Conservation (phyloP, 64 coral and sea anemone genomes). For the Actinia equina region DNA sequence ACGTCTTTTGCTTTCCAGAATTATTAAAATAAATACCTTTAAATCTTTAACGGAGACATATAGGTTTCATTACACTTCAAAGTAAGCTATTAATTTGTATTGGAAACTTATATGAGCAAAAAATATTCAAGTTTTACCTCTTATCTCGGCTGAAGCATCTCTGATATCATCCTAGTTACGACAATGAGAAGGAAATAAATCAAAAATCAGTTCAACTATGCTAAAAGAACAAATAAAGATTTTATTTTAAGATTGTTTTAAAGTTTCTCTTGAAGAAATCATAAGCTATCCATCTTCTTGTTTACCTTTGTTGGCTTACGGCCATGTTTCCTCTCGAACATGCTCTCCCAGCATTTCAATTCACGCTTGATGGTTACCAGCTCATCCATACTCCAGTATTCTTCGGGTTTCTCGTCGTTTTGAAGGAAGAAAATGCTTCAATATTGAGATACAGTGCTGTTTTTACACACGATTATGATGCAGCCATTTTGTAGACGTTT, state of each 20-base stretch:
- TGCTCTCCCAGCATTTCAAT: slow-evolving; percentile 93
- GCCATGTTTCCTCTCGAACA: slow-evolving; percentile 96
- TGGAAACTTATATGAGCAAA: neutral
- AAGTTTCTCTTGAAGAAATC: neutral
- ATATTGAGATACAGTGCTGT: neutral
- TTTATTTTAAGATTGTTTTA: neutral
- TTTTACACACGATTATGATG: too few species aligned
- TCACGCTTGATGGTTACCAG: slow-evolving; percentile 73
- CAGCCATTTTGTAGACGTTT: neutral
- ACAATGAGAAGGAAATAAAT: neutral
- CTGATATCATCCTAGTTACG: slow-evolving; percentile 74
- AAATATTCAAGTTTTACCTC: slow-evolving; percentile 43
- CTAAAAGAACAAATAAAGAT: neutral
- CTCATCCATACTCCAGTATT: slow-evolving; percentile 51
- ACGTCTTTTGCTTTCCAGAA: too few species aligned
- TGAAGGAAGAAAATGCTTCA: neutral
- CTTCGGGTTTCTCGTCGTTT: neutral
- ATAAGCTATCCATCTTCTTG: neutral
- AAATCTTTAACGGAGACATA: too few species aligned
- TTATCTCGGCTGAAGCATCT: slow-evolving; percentile 85
- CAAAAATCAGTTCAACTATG: neutral
- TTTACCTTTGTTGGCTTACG: slow-evolving; percentile 82
- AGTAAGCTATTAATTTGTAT: too few species aligned
- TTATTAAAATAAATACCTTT: too few species aligned
- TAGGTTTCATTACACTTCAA: too few species aligned